These are phyloP conservation scores for Melieria crassipennis DNA, from an alignment of 2,888 invertebrate genomes.

Conservation along the genomic window DNA sequence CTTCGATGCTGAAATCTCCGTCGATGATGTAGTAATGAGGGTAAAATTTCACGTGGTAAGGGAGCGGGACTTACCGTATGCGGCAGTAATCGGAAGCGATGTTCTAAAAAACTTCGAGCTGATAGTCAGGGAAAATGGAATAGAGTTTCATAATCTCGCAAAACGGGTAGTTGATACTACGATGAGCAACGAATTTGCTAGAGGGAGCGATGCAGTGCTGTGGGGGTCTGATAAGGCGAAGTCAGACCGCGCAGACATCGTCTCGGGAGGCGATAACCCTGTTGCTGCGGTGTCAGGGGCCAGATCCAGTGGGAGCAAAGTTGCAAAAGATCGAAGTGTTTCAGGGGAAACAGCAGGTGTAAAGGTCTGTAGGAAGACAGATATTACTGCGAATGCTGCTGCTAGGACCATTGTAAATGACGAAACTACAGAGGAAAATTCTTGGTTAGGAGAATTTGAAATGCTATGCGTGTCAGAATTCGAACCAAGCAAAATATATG, in stretches of 20 bases:
- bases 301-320: background rate
- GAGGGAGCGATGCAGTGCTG: background rate
- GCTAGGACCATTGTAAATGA: background rate
- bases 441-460: background rate
- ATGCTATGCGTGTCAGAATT: background rate
- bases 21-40: background rate
- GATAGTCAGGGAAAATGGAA: conserved; percentile 2
- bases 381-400: background rate
- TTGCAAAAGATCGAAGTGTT: background rate
- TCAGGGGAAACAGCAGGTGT: background rate
- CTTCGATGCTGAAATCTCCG: background rate
- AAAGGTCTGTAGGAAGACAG: background rate
- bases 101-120: conserved; percentile 15
- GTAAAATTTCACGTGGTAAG: background rate
- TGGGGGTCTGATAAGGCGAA: background rate
- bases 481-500: background rate
- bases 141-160: background rate
- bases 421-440: background rate
- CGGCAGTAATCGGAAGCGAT: conserved; percentile 20
- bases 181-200: background rate
- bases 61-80: conserved; percentile 5
- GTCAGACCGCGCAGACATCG: background rate
- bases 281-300: background rate
- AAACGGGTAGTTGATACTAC: background rate
- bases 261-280: background rate